phyloP scores from a whole-genome alignment of 2,113 vertebrate species.

The Menidia beryllina region DNA sequence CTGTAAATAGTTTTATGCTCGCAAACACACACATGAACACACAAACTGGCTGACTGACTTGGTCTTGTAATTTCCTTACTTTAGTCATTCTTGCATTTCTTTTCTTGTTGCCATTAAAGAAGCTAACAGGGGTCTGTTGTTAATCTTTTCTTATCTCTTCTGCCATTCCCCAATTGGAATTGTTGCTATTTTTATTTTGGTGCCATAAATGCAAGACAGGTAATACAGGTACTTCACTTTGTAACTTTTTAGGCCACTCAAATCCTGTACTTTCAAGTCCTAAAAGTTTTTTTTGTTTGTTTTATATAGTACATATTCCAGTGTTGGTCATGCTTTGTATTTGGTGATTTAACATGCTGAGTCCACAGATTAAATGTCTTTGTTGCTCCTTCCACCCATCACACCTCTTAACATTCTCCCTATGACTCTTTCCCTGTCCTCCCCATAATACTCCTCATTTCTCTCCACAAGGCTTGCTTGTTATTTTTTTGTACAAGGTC shows the following conservation, averaged over 20 bases:
- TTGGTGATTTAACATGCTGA: constrained; percentile 56
- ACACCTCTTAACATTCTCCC: constrained; percentile 72
- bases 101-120: constrained; percentile 44
- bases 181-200: constrained; percentile 7
- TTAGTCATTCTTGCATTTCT: constrained; percentile 17
- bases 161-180: constrained; percentile 20
- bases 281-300: background rate
- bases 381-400: constrained; percentile 31
- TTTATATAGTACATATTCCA: background rate
- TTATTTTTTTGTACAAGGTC: constrained; percentile 91
- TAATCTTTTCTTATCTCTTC: constrained; percentile 14
- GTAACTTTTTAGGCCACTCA: constrained; percentile 5
- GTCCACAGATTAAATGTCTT: constrained; percentile 60
- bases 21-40: constrained; percentile 50
- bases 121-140: constrained; percentile 16
- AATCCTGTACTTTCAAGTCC: constrained; percentile 15
- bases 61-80: constrained; percentile 63
- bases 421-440: constrained; percentile 64
- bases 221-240: background rate
- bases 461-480: constrained; percentile 85
- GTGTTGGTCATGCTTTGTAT: constrained; percentile 52
- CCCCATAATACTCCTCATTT: constrained; percentile 64
- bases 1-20: constrained; percentile 79
- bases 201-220: background rate
- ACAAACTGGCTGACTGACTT: constrained; percentile 55